Conservation (phyloP, 2,113 vertebrate genomes). For the Rutilus rutilus region DNA sequence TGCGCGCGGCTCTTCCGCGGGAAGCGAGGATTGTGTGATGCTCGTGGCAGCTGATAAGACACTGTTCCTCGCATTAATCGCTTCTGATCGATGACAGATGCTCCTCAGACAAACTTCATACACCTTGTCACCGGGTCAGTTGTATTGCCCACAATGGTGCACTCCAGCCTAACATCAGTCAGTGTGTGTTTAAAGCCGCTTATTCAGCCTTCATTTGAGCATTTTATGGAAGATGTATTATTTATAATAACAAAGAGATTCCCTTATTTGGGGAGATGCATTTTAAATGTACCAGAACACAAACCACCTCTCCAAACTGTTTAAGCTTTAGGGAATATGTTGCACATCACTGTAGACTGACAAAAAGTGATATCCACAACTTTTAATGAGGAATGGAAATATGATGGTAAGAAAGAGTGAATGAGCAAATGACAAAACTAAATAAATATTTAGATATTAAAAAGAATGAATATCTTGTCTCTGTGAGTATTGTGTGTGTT, state of each 20-base stretch:
- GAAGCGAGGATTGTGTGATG: conserved; percentile 64
- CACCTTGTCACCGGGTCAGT: conserved; percentile 57
- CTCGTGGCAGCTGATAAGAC: conserved; percentile 70
- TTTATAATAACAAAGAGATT: background rate
- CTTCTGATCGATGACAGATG: conserved; percentile 66
- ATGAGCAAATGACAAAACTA: too few species aligned
- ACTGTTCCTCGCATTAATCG: conserved; percentile 61
- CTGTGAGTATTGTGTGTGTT: background rate
- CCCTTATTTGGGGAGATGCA: background rate
- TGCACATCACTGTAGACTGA: background rate
- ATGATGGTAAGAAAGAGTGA: background rate
- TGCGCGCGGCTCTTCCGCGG: conserved; percentile 64
- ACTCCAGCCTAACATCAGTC: background rate
- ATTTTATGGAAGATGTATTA: conserved; percentile 5
- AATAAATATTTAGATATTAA: background rate
- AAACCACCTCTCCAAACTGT: background rate
- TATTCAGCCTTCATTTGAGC: background rate
- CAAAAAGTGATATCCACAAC: background rate
- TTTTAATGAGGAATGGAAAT: background rate
- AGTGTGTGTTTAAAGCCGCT: background rate
- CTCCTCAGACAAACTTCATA: conserved; percentile 60
- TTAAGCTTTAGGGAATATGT: background rate
- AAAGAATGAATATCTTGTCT: background rate
- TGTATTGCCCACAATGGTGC: conserved; percentile 45
- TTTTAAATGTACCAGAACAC: conserved; percentile 6